phyloP scores from a whole-genome alignment of 2,888 invertebrate species.

The Tuberolachnus salignus region DNA sequence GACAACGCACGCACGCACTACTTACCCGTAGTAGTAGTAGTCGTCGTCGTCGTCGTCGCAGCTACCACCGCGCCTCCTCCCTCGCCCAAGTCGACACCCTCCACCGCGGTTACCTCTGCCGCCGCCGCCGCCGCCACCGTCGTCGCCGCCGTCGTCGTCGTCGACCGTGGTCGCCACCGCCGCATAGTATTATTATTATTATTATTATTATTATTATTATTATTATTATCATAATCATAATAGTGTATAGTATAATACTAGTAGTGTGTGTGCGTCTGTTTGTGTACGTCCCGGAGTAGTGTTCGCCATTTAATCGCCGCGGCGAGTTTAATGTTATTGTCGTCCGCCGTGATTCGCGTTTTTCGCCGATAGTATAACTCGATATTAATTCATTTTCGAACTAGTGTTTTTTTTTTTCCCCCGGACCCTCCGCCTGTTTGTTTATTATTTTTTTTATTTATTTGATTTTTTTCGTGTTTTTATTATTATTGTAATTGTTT shows the following conservation, averaged over 20 bases:
- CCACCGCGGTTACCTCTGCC: too few species aligned
- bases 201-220: conserved; percentile 37
- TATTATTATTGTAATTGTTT: not conserved
- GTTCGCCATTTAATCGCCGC: conserved; percentile 51
- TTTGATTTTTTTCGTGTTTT: too few species aligned
- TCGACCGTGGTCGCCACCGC: conserved; percentile 32
- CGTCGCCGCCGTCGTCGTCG: conserved; percentile 1
- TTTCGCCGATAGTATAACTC: not conserved
- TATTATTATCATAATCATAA: conserved; percentile 17
- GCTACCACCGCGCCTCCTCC: too few species aligned
- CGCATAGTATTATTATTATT: conserved; percentile 46
- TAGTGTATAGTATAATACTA: not conserved
- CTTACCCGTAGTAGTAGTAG: conserved; percentile 41
- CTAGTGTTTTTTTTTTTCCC: too few species aligned
- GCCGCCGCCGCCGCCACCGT: not conserved
- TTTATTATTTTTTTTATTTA: conserved; percentile 16
- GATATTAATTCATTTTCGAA: too few species aligned
- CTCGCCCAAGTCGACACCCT: not conserved
- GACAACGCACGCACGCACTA: conserved; percentile 55
- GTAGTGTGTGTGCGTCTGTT: not conserved
- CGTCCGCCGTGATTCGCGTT: conserved; percentile 6
- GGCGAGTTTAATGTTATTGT: conserved; percentile 15
- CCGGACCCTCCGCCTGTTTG: not conserved
- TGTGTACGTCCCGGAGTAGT: conserved; percentile 9
- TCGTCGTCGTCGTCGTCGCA: conserved; percentile 31